These are phyloP conservation scores for Pseudorhombus dupliciocellatus DNA, from an alignment of 2,113 vertebrate species.

Conservation along the genomic window DNA sequence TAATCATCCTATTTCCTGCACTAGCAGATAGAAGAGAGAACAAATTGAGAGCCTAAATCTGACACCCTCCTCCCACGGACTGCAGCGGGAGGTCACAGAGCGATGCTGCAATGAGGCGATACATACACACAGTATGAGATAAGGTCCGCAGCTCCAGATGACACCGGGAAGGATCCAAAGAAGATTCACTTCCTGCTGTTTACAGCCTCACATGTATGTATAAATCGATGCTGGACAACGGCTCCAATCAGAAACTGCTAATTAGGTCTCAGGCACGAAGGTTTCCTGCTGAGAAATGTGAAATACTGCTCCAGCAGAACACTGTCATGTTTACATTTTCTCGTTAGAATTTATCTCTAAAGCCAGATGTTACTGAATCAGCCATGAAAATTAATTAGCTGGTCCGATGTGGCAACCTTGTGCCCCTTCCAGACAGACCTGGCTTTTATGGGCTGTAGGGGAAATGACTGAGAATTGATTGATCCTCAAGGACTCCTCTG, in stretches of 20 bases:
- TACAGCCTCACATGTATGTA: constrained; percentile 10
- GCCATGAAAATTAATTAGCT: constrained; percentile 79
- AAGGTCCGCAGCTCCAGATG: constrained; percentile 48
- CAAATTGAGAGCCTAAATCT: constrained; percentile 59
- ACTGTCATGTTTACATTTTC: constrained; percentile 75
- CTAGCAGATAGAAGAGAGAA: constrained; percentile 60
- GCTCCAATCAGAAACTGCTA: constrained; percentile 46
- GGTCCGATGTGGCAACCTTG: constrained; percentile 75
- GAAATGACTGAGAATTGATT: constrained; percentile 78
- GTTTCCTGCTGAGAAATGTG: constrained; percentile 49
- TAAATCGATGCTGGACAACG: constrained; percentile 11
- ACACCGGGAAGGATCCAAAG: constrained; percentile 2
- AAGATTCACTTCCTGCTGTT: constrained; percentile 19
- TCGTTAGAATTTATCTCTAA: constrained; percentile 72
- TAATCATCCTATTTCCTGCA: constrained; percentile 75
- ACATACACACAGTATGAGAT: constrained; percentile 43
- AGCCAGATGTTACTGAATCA: constrained; percentile 77
- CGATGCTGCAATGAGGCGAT: constrained; percentile 45
- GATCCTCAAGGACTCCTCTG: constrained; percentile 75
- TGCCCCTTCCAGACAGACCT: constrained; percentile 73
- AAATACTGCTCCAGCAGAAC: constrained; percentile 49
- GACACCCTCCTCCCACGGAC: constrained; percentile 44
- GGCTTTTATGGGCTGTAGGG: constrained; percentile 77
- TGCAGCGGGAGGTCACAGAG: constrained; percentile 64
- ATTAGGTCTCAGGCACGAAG: constrained; percentile 50